Conservation (phyloP, 2,113 vertebrate genomes). For the Pitta sordida region DNA sequence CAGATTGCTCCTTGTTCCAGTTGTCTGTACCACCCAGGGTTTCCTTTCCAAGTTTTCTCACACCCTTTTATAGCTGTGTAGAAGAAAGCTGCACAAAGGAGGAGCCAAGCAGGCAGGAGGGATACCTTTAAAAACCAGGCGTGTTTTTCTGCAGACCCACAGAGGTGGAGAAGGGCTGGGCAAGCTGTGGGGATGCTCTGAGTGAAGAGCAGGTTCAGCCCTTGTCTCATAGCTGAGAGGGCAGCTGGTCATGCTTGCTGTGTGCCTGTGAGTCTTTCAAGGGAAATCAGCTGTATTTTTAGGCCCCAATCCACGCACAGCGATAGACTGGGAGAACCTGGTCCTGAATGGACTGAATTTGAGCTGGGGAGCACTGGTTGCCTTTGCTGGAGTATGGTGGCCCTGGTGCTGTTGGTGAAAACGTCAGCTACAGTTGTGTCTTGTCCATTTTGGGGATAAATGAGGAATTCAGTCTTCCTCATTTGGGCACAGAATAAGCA, state of each 20-base stretch:
- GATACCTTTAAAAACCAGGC: not conserved
- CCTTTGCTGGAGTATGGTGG: not conserved
- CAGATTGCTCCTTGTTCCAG: conserved; percentile 57
- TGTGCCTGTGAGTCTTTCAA: not conserved
- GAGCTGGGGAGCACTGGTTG: not conserved
- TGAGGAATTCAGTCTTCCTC: not conserved
- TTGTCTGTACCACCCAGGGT: conserved; percentile 51
- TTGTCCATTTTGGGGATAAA: fast-evolving
- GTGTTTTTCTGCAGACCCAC: fast-evolving
- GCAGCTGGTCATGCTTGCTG: not conserved
- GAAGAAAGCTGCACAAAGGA: not conserved
- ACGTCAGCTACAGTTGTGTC: not conserved
- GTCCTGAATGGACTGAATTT: fast-evolving
- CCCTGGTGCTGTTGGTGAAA: not conserved
- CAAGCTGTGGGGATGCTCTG: not conserved
- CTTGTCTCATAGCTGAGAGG: not conserved
- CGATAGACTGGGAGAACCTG: not conserved
- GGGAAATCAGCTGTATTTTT: not conserved
- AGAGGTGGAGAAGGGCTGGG: not conserved
- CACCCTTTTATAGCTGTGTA: conserved; percentile 26
- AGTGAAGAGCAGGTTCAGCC: fast-evolving
- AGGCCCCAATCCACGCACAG: not conserved
- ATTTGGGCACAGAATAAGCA: not conserved
- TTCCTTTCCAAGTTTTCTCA: conserved; percentile 66
- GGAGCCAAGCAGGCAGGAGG: not conserved